phyloP scores from a whole-genome alignment of 1,140 invertebrate species.

The Drosophila parvula region DNA sequence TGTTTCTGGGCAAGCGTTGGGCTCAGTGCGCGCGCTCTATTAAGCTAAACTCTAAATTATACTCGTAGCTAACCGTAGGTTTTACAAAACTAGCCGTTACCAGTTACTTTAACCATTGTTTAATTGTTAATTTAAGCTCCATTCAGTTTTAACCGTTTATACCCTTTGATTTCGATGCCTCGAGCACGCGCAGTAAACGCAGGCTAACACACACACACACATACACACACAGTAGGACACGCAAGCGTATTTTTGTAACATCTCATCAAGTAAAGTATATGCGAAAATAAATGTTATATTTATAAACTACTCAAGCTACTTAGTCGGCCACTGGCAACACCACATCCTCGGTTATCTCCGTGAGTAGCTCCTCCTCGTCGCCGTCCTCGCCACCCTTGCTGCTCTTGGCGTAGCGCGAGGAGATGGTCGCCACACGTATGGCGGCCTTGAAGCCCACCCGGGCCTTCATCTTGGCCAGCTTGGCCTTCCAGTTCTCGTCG shows the following conservation, averaged over 20 bases:
- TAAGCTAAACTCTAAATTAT: constrained; percentile 50
- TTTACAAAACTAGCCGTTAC: constrained; percentile 50
- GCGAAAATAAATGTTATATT: constrained; percentile 78
- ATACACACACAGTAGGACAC: constrained; percentile 31
- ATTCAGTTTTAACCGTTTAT: constrained; percentile 46
- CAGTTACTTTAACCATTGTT: constrained; percentile 60
- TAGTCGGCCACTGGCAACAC: constrained; percentile 64
- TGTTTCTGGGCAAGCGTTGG: constrained; percentile 51
- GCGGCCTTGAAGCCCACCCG: constrained; percentile 89
- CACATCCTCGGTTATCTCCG: constrained; percentile 70
- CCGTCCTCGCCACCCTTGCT: constrained; percentile 57
- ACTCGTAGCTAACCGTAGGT: constrained; percentile 45
- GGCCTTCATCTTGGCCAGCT: constrained; percentile 88
- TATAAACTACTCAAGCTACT: constrained; percentile 59
- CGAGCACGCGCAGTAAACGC: constrained; percentile 31
- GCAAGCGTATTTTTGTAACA: constrained; percentile 69
- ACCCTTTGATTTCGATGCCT: constrained; percentile 28
- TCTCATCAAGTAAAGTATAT: constrained; percentile 69
- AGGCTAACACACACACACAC: constrained; percentile 19
- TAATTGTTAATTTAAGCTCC: constrained; percentile 70
- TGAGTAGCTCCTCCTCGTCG: constrained; percentile 69
- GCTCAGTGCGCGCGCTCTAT: constrained; percentile 47
- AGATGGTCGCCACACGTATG: constrained; percentile 80
- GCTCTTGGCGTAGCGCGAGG: constrained; percentile 69
- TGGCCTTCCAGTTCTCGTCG: constrained; percentile 90